Percentiles rank a stretch among this genome's conserved stretches.
phyloP scores from a whole-genome alignment of 2,797 vertebrate genomes.

The Pantherophis vulpinus region DNA sequence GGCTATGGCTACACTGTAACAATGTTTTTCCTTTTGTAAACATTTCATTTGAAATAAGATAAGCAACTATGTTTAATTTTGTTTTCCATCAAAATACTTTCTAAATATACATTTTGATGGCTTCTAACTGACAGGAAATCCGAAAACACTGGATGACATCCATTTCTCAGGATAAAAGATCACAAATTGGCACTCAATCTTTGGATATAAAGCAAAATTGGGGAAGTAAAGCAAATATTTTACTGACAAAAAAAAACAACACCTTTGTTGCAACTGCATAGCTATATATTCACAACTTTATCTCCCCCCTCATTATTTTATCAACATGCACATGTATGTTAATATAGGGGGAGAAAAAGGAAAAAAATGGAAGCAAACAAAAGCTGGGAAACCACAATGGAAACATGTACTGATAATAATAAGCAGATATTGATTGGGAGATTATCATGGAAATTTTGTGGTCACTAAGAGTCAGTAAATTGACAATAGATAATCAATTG shows the following conservation, averaged over 20 bases:
- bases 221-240: not conserved
- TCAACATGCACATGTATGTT: not conserved
- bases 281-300: not conserved
- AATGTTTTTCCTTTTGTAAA: constrained; percentile 9
- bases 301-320: not conserved
- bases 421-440: not conserved
- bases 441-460: not conserved
- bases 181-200: not conserved
- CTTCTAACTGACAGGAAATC: not conserved
- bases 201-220: not conserved
- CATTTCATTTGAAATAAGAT: constrained; percentile 21
- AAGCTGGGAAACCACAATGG: not conserved
- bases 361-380: not conserved
- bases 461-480: not conserved
- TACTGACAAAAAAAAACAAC: not conserved
- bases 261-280: not conserved
- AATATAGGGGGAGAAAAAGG: not conserved
- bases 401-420: not conserved
- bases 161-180: not conserved
- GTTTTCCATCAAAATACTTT: constrained; percentile 21
- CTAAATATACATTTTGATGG: constrained; percentile 5
- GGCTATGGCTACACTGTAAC: not conserved
- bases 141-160: not conserved
- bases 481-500: not conserved
- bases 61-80: constrained; percentile 30